These are phyloP conservation scores for Chirona hameri DNA, from an alignment of 2,888 invertebrate species.

Conservation along the genomic window DNA sequence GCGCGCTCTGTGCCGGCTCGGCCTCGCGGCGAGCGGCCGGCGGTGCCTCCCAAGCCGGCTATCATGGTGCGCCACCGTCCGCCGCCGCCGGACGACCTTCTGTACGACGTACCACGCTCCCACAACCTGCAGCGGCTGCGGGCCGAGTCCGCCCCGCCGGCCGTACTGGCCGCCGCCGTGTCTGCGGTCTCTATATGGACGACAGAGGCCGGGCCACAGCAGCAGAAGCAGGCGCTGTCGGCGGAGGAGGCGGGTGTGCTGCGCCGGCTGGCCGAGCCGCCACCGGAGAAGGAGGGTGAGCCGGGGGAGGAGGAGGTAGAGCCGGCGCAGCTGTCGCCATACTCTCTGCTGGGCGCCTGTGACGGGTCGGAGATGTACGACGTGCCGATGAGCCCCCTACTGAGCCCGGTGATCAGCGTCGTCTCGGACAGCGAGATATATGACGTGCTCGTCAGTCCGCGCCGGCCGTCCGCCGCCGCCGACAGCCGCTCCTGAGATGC, in stretches of 20 bases:
- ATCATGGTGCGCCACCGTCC: not conserved
- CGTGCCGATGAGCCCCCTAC: not conserved
- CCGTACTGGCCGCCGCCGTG: too few species aligned
- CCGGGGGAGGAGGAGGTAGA: not conserved
- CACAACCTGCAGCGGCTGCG: not conserved
- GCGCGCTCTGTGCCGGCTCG: not conserved
- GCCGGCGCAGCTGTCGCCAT: not conserved
- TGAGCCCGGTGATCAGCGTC: too few species aligned
- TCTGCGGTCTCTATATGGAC: too few species aligned
- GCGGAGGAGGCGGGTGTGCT: not conserved
- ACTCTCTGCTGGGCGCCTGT: not conserved
- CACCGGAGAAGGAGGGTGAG: too few species aligned
- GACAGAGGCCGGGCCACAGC: too few species aligned
- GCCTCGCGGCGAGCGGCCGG: not conserved
- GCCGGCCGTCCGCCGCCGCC: not conserved
- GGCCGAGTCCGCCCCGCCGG: not conserved
- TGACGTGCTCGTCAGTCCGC: not conserved
- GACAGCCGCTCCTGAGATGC: not conserved
- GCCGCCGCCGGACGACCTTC: not conserved
- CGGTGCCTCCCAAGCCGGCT: constrained; percentile 7
- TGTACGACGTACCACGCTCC: constrained; percentile 3
- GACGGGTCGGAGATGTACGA: not conserved
- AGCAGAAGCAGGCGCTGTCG: not conserved
- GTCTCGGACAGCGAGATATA: not conserved
- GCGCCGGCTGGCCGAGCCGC: not conserved